These are phyloP conservation scores for Drosophila bunnanda DNA, from an alignment of 2,888 invertebrate genomes.

Conservation along the genomic window DNA sequence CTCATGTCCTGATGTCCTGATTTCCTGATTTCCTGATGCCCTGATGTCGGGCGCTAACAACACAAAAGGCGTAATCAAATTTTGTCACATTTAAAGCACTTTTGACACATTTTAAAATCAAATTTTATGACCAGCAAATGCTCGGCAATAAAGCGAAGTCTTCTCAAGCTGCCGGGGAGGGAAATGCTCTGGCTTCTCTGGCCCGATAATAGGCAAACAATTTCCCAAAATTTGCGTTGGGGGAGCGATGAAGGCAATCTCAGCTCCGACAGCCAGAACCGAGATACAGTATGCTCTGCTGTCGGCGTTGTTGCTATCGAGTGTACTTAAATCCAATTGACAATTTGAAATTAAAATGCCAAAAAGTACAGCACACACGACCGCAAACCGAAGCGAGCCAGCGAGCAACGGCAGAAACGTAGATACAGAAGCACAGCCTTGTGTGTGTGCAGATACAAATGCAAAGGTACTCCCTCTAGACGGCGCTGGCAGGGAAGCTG, in stretches of 20 bases:
- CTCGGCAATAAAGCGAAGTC: constrained; percentile 16
- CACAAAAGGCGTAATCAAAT: constrained; percentile 60
- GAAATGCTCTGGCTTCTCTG: constrained; percentile 14
- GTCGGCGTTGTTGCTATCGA: constrained; percentile 61
- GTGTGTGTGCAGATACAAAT: constrained; percentile 1
- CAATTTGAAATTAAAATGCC: constrained; percentile 80
- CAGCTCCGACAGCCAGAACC: constrained; percentile 28
- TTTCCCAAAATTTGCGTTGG: constrained; percentile 65
- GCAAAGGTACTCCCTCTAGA: background rate
- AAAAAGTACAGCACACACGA: constrained; percentile 69
- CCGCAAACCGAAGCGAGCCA: constrained; percentile 60
- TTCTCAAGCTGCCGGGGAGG: constrained; percentile 2
- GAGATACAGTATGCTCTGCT: constrained; percentile 9
- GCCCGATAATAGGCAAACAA: constrained; percentile 64
- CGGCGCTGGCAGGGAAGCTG: background rate
- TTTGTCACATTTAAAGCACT: constrained; percentile 73
- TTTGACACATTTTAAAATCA: constrained; percentile 77
- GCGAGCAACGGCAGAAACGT: constrained; percentile 15
- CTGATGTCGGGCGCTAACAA: constrained; percentile 13
- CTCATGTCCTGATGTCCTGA: constrained; percentile 14
- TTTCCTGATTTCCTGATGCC: no score
- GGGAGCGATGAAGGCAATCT: constrained; percentile 70
- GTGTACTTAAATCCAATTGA: constrained; percentile 78
- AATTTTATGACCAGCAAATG: constrained; percentile 67
- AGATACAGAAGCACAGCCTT: constrained; percentile 15